Evolutionary conservation across 2,888 invertebrate species (phyloP).

Genomic region (Deroplatys truncata): DNA sequence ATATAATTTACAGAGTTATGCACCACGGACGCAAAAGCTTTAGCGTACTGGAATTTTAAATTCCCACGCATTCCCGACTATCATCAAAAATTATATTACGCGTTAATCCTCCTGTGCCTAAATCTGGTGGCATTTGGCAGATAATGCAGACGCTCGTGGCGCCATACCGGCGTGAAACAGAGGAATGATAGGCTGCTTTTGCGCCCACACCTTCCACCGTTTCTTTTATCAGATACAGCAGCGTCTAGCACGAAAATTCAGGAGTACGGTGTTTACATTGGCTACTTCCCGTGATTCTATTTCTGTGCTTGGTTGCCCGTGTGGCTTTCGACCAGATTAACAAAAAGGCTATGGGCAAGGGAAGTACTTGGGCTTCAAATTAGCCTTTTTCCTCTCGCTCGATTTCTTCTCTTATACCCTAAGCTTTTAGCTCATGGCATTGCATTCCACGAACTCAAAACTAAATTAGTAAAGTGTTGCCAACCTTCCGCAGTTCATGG

Average conservation of each 20-base stretch:
- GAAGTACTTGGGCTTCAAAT: neutral
- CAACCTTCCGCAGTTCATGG: neutral
- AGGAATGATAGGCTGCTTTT: neutral
- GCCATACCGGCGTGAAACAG: too few species aligned
- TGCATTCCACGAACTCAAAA: neutral
- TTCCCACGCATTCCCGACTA: too few species aligned
- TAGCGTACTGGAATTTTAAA: too few species aligned
- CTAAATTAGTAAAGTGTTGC: neutral
- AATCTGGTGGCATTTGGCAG: too few species aligned
- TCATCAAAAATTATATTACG: too few species aligned
- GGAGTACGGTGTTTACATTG: neutral
- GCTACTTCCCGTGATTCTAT: neutral
- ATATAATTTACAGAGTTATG: too few species aligned
- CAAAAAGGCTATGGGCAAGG: neutral
- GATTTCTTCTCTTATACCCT: neutral
- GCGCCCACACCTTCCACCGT: neutral
- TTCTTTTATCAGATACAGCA: neutral
- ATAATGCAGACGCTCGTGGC: too few species aligned
- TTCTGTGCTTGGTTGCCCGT: neutral
- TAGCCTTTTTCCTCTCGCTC: neutral
- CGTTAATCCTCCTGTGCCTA: too few species aligned
- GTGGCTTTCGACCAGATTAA: slow-evolving; percentile 6
- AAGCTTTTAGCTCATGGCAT: neutral
- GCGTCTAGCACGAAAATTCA: neutral
- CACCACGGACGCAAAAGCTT: too few species aligned